phyloP scores from a whole-genome alignment of 2,797 vertebrate species.

The Catamblyrhynchus diadema region DNA sequence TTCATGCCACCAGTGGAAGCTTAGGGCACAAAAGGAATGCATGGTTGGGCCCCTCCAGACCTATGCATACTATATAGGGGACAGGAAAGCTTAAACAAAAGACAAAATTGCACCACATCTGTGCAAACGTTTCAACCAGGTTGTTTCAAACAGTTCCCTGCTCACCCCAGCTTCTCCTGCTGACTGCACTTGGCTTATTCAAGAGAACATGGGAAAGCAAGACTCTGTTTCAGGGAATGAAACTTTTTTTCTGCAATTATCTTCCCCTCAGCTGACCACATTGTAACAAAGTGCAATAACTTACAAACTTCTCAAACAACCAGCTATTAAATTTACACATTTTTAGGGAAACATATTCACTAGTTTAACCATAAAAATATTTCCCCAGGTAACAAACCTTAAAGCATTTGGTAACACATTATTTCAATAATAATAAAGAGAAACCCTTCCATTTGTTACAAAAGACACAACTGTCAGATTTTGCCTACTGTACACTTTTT shows the following conservation, averaged over 20 bases:
- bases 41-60: not conserved
- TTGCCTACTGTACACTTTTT: not conserved
- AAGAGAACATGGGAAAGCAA: not conserved
- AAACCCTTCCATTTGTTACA: constrained; percentile 25
- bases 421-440: constrained; percentile 55
- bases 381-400: constrained; percentile 25
- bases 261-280: constrained; percentile 32
- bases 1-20: not conserved
- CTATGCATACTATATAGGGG: not conserved
- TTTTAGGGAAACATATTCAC: constrained; percentile 20
- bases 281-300: constrained; percentile 68
- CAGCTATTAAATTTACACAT: constrained; percentile 48
- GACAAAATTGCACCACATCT: constrained; percentile 28
- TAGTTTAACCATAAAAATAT: constrained; percentile 64
- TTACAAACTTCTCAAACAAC: constrained; percentile 64
- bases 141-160: not conserved
- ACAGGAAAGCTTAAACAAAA: not conserved
- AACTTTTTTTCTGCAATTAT: constrained; percentile 49
- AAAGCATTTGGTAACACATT: constrained; percentile 34
- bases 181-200: not conserved
- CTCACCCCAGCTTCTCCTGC: not conserved
- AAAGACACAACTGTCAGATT: constrained; percentile 36
- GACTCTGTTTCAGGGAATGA: constrained; percentile 12
- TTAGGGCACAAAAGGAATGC: constrained; percentile 11
- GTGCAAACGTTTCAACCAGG: constrained; percentile 15